These are phyloP conservation scores for Columba livia DNA, from an alignment of 2,113 vertebrate genomes.

Conservation along the genomic window DNA sequence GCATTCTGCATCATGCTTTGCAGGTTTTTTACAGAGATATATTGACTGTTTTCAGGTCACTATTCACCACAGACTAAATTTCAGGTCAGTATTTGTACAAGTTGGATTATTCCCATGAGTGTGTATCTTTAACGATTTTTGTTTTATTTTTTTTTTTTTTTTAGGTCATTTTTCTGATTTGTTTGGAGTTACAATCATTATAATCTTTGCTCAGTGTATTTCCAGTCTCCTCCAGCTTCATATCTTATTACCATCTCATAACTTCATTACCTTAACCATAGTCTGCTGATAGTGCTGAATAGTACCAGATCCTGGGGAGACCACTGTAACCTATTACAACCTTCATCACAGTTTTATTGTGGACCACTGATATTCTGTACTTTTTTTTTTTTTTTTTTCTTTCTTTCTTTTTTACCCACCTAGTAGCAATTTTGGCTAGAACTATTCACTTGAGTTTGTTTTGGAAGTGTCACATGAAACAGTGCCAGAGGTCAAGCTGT, in stretches of 20 bases:
- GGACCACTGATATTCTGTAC: neutral
- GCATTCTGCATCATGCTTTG: neutral
- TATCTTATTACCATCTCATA: neutral
- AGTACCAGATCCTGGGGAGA: neutral
- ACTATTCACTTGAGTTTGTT: neutral
- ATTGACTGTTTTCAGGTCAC: neutral
- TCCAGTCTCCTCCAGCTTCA: neutral
- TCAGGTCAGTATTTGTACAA: fast-evolving
- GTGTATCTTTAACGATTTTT: neutral
- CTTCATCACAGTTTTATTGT: neutral
- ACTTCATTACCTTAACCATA: neutral
- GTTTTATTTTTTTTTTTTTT: neutral
- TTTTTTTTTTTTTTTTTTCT: neutral
- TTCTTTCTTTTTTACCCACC: neutral
- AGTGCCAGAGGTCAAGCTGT: neutral
- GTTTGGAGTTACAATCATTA: neutral
- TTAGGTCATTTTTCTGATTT: neutral
- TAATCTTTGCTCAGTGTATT: neutral
- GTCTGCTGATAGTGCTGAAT: neutral
- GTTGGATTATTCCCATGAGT: neutral
- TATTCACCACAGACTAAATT: neutral
- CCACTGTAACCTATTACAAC: neutral
- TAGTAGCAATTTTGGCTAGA: neutral
- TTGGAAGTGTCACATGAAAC: neutral
- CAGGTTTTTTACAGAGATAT: neutral